Evolutionary conservation across 2,797 vertebrate species (phyloP).

Genomic region (Danio albolineatus): DNA sequence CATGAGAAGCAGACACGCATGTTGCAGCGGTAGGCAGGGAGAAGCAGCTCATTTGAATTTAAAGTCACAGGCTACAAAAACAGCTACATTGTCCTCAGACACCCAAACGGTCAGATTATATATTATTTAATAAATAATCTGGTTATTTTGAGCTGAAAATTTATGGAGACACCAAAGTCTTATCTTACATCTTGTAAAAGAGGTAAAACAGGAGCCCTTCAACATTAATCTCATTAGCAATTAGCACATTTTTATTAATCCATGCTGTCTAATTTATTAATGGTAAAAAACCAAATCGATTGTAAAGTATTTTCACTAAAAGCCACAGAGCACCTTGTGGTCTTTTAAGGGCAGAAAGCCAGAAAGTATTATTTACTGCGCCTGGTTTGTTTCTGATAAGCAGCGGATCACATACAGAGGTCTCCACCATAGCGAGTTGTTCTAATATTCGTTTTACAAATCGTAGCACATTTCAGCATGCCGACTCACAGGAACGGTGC

Average conservation of each 20-base stretch:
- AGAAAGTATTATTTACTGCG: background rate
- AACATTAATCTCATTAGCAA: background rate
- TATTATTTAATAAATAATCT: too few species aligned
- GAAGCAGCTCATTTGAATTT: too few species aligned
- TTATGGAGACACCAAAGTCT: too few species aligned
- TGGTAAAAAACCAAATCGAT: background rate
- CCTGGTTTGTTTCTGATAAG: background rate
- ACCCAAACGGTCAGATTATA: too few species aligned
- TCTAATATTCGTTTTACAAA: slow-evolving; percentile 17
- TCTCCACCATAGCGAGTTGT: background rate
- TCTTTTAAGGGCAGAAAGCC: background rate
- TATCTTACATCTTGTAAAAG: too few species aligned
- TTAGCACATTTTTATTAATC: background rate
- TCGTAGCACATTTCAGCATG: slow-evolving; percentile 14
- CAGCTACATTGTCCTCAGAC: too few species aligned
- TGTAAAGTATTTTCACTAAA: background rate
- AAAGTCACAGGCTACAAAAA: too few species aligned
- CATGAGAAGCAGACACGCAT: too few species aligned
- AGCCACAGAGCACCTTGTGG: background rate
- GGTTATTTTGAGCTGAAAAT: too few species aligned
- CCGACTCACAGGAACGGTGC: background rate
- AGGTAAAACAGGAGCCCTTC: too few species aligned
- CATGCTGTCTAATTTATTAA: background rate
- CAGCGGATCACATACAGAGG: background rate
- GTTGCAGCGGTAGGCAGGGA: too few species aligned